These are phyloP conservation scores for Anthopleura xanthogrammica DNA, from an alignment of 92 coral and sea anemone species.

Conservation along the genomic window DNA sequence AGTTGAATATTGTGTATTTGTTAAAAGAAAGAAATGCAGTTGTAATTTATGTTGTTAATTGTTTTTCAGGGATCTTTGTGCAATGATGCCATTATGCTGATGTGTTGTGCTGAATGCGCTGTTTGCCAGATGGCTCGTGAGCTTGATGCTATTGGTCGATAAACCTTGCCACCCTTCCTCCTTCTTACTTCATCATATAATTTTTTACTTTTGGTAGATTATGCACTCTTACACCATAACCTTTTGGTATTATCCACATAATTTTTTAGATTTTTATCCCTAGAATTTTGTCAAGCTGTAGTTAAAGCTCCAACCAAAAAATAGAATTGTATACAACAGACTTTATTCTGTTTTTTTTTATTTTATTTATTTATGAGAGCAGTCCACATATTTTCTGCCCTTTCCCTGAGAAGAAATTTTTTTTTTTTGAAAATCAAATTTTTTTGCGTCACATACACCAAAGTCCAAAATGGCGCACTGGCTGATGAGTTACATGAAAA, in stretches of 20 bases:
- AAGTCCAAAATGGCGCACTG: too few relatives aligned
- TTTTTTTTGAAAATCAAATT: too few relatives aligned
- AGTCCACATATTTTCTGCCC: not conserved
- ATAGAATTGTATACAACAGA: too few relatives aligned
- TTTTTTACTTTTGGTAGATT: not conserved
- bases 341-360: not conserved
- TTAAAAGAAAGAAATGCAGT: too few relatives aligned
- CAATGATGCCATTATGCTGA: constrained; percentile 73
- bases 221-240: not conserved
- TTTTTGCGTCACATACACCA: too few relatives aligned
- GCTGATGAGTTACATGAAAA: too few relatives aligned
- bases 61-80: constrained; percentile 78
- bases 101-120: constrained; percentile 51
- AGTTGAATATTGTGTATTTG: not conserved
- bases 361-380: not conserved
- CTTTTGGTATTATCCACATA: not conserved
- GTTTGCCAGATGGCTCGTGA: constrained; percentile 90
- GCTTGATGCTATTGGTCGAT: constrained; percentile 62
- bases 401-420: too few relatives aligned
- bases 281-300: too few relatives aligned
- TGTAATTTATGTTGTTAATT: not conserved
- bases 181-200: not conserved
- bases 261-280: not conserved
- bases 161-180: not conserved
- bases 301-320: too few relatives aligned